Conservation (phyloP, 2,888 invertebrate genomes). For the Leucophenga maculata region DNA sequence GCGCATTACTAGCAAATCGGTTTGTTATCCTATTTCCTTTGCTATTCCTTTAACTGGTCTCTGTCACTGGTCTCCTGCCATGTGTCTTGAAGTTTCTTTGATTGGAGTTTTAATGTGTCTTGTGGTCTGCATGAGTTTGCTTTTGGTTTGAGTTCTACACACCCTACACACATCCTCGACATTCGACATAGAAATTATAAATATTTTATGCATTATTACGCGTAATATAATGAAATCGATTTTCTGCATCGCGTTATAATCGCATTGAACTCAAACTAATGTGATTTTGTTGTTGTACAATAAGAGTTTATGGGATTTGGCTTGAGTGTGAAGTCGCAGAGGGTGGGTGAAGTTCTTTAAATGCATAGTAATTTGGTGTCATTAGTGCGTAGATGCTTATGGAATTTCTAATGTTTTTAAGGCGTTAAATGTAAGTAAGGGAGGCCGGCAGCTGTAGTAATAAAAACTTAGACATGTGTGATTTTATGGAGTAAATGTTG, state of each 20-base stretch:
- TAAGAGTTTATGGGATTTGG: neutral
- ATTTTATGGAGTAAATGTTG: no score
- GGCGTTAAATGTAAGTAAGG: no score
- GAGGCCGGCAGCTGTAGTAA: no score
- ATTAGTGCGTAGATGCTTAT: no score
- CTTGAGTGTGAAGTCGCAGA: no score
- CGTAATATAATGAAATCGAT: constrained; percentile 2
- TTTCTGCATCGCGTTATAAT: neutral
- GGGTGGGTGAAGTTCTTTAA: no score
- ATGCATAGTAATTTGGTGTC: no score
- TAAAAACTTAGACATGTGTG: neutral
- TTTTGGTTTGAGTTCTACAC: neutral
- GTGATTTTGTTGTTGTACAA: constrained; percentile 1
- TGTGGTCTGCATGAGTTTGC: neutral
- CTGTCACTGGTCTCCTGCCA: no score
- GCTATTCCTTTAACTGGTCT: no score
- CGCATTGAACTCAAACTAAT: neutral
- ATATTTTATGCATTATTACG: constrained; percentile 2
- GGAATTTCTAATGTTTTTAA: no score
- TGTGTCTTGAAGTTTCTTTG: no score
- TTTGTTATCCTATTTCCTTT: neutral
- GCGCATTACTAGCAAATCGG: constrained; percentile 26
- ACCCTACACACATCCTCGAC: neutral
- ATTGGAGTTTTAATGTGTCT: neutral
- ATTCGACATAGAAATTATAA: constrained; percentile 1